Conservation (phyloP, 2,113 vertebrate species). For the Saguinus midas region DNA sequence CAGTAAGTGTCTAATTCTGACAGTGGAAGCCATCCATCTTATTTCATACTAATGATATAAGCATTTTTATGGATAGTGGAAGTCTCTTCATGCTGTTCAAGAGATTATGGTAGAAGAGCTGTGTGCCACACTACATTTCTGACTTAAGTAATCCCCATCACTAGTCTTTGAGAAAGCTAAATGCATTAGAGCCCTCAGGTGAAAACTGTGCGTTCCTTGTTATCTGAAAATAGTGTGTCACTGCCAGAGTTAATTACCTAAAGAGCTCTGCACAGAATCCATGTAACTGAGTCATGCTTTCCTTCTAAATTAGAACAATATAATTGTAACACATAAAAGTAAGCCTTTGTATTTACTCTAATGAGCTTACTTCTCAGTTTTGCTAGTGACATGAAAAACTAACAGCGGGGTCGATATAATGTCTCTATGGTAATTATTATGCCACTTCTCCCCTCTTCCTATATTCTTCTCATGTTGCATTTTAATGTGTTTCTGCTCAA, state of each 20-base stretch:
- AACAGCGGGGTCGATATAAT: conserved; percentile 39
- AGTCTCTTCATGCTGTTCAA: not conserved
- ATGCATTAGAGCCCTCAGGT: not conserved
- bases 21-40: not conserved
- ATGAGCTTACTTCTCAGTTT: conserved; percentile 66
- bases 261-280: conserved; percentile 18
- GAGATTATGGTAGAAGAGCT: not conserved
- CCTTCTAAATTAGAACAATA: conserved; percentile 60
- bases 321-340: conserved; percentile 65
- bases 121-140: not conserved
- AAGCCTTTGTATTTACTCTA: conserved; percentile 63
- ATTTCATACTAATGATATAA: not conserved
- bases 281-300: conserved; percentile 18
- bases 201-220: conserved; percentile 34
- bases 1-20: not conserved
- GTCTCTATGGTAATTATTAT: conserved; percentile 74
- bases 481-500: conserved; percentile 77
- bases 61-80: not conserved
- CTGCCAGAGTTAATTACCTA: conserved; percentile 54
- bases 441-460: conserved; percentile 55
- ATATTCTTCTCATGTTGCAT: conserved; percentile 70
- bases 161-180: not conserved
- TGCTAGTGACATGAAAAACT: conserved; percentile 49
- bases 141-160: not conserved
- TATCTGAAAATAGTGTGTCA: conserved; percentile 42